These are phyloP conservation scores for Cichlasoma orientale DNA, from an alignment of 2,797 vertebrate genomes.

Conservation along the genomic window DNA sequence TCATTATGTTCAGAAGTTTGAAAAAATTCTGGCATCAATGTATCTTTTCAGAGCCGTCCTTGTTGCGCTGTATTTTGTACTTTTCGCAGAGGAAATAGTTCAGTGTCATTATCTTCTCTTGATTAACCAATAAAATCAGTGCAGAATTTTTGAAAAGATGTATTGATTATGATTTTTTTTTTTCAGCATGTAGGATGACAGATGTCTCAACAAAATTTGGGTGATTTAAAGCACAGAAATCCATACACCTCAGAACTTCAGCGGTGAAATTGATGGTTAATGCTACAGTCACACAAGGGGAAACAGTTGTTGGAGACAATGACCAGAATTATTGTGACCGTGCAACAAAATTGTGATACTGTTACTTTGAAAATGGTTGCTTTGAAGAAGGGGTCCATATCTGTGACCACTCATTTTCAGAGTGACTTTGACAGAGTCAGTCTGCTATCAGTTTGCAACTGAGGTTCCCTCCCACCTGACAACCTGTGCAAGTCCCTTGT, in stretches of 20 bases:
- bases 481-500: too few relatives aligned
- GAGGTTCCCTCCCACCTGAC: too few relatives aligned
- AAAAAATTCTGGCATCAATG: conserved; percentile 4
- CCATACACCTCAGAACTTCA: not conserved
- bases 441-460: not conserved
- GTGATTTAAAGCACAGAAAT: not conserved
- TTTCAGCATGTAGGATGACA: not conserved
- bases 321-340: not conserved
- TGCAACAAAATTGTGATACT: not conserved
- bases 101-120: not conserved
- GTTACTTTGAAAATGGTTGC: not conserved
- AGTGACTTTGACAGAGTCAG: not conserved
- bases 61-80: not conserved
- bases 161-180: not conserved
- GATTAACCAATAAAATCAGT: not conserved
- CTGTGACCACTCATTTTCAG: too few relatives aligned
- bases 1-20: not conserved
- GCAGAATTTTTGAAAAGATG: not conserved
- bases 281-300: not conserved
- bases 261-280: not conserved
- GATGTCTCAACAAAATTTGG: not conserved
- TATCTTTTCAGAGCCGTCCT: conserved; percentile 5
- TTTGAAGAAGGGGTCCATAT: not conserved
- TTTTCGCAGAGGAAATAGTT: not conserved
- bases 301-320: not conserved